These are phyloP conservation scores for Sebastes fasciatus DNA, from an alignment of 2,113 vertebrate species.

Conservation along the genomic window DNA sequence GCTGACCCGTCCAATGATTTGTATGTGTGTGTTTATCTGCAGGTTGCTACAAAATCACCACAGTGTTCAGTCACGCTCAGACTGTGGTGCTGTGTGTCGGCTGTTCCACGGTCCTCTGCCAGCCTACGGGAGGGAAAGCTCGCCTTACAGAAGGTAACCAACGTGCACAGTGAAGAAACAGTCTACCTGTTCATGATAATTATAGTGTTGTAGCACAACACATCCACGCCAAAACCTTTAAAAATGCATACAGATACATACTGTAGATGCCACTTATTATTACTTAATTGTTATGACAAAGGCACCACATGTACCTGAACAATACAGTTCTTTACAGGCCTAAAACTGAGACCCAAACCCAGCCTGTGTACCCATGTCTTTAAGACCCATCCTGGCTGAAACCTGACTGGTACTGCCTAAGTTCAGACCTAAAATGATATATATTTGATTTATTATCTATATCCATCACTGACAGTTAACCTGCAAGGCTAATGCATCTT, in stretches of 20 bases:
- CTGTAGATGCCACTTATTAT: neutral
- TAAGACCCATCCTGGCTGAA: neutral
- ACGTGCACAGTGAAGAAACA: no score
- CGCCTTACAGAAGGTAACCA: constrained; percentile 85
- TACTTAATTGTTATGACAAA: neutral
- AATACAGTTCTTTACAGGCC: neutral
- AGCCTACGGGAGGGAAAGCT: constrained; percentile 85
- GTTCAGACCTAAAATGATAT: neutral
- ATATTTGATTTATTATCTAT: neutral
- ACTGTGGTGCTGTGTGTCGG: constrained; percentile 85
- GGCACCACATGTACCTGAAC: neutral
- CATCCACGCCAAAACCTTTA: neutral
- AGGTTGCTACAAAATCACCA: constrained; percentile 87
- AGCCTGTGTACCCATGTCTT: neutral
- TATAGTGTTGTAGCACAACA: neutral
- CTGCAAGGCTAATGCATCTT: neutral
- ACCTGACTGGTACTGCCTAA: neutral
- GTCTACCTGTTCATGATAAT: neutral
- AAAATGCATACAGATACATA: neutral
- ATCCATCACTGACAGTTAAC: neutral
- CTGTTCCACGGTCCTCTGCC: constrained; percentile 84
- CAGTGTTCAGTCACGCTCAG: constrained; percentile 86
- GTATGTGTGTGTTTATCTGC: constrained; percentile 10
- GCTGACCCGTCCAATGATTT: no score
- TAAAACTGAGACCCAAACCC: neutral